Base-by-base conservation (phyloP, 1,140 invertebrate genomes). In the Anoplophora glabripennis region DNA sequence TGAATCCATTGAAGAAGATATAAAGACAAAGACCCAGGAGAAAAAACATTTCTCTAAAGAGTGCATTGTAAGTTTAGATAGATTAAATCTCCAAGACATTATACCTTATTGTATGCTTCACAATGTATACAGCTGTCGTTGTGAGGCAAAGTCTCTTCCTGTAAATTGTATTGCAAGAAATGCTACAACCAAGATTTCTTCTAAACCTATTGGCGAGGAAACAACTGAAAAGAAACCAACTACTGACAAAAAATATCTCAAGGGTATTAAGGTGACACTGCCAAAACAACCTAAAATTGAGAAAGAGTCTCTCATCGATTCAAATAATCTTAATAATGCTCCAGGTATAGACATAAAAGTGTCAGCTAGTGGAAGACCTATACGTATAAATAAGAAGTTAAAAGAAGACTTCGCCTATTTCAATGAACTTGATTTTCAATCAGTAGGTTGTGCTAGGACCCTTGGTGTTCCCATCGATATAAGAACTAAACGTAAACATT, bases 61-160 rank as follows among this genome's bases (percentile, higher is more conserved):
- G 35, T 68, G 68, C 53, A 9, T 35, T 21, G 63, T 70, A 15
- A 45, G 37, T 15, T 18, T 75, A 10, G 17, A 57, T 4, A 72
- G 59, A 54, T 44, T 70, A 7, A 54, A 69, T 46, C 60, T 72
- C 11, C 47, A 66, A 7, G 61, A 66, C 17, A 53, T 76, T n/a
- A 47, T 67, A 14, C 72, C 71, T 2, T 75, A 64, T 58, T 77
- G 76, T 49, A 63, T 75, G 53, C 61, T 65, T 17, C 76, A 77
- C 55, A 42, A 65, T 42, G 40, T 71, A 28, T 72, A 77, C 42
- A 63, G 67, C 42, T 77, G 76, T 66, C 59, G 66, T 40, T 77
- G 75, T 59, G 64, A 57, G 56, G 66, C 36, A 28, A 28, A 28
- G 21, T 41, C 38, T 2, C 38, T 41, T 3, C 7, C 38, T 41